phyloP scores from a whole-genome alignment of 1,140 invertebrate genomes.

The Halictus rubicundus region DNA sequence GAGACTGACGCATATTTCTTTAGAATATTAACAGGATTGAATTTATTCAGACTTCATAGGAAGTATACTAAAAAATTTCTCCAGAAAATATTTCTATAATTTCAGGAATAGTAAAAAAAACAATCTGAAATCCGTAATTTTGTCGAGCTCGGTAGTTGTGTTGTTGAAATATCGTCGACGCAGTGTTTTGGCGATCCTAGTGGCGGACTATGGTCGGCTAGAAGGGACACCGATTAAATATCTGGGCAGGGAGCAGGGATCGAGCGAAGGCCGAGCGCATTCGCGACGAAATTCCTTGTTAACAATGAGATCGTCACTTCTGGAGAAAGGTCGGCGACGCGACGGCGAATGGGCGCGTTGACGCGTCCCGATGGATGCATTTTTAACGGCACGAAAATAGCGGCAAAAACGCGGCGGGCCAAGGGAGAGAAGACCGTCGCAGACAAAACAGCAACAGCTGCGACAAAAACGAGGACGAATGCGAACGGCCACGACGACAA shows the following conservation, averaged over 20 bases:
- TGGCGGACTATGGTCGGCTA: too few species aligned
- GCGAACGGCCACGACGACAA: slow-evolving; percentile 46
- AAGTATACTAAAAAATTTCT: too few species aligned
- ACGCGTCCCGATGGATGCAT: slow-evolving; percentile 73
- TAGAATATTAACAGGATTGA: too few species aligned
- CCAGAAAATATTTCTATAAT: too few species aligned
- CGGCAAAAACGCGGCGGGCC: slow-evolving; percentile 53
- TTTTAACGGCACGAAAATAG: slow-evolving; percentile 77
- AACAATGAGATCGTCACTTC: slow-evolving; percentile 1
- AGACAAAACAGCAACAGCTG: slow-evolving; percentile 74
- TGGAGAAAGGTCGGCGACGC: slow-evolving; percentile 59
- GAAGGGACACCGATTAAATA: background rate
- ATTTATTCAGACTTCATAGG: too few species aligned
- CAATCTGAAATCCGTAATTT: too few species aligned
- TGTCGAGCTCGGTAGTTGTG: too few species aligned
- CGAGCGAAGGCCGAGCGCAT: background rate
- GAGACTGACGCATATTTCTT: too few species aligned
- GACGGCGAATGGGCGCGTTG: slow-evolving; percentile 66
- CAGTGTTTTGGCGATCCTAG: too few species aligned
- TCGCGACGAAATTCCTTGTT: background rate
- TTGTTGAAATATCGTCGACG: too few species aligned
- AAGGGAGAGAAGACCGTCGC: slow-evolving; percentile 18
- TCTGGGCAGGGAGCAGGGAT: background rate
- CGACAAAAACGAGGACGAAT: slow-evolving; percentile 59
- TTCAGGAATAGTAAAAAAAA: too few species aligned